Conservation (phyloP, 2,113 vertebrate species). For the Labrus mixtus region DNA sequence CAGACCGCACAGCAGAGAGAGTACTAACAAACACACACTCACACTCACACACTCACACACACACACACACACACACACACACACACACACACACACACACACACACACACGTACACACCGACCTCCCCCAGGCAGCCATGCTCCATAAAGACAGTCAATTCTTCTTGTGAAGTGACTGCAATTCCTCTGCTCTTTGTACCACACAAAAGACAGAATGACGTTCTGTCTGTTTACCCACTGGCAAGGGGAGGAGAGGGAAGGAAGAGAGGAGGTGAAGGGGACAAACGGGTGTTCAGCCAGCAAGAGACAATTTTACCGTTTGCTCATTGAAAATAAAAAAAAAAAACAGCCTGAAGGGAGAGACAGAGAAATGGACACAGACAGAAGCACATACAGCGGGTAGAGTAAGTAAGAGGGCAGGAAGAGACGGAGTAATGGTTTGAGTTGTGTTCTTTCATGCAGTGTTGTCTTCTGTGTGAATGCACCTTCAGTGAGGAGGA, state of each 20-base stretch:
- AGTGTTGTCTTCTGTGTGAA: neutral
- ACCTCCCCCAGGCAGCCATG: conserved; percentile 55
- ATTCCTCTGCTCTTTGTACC: conserved; percentile 62
- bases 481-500: too few relatives aligned
- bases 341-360: conserved; percentile 32
- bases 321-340: conserved; percentile 46
- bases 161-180: conserved; percentile 65
- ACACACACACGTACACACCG: conserved; percentile 23
- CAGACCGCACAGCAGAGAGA: conserved; percentile 43
- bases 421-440: neutral
- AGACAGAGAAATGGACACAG: conserved; percentile 11
- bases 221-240: conserved; percentile 59
- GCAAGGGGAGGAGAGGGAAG: conserved; percentile 22
- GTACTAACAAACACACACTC: conserved; percentile 9
- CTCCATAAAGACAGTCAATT: conserved; percentile 70
- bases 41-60: conserved; percentile 24
- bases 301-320: conserved; percentile 36
- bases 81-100: conserved; percentile 21
- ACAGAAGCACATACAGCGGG: neutral
- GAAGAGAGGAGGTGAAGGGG: conserved; percentile 40
- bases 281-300: conserved; percentile 48
- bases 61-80: conserved; percentile 23
- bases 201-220: conserved; percentile 63
- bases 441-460: neutral
- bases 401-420: neutral